Base-by-base conservation (phyloP, 2,797 vertebrate species). In the Poeciliopsis infans region DNA sequence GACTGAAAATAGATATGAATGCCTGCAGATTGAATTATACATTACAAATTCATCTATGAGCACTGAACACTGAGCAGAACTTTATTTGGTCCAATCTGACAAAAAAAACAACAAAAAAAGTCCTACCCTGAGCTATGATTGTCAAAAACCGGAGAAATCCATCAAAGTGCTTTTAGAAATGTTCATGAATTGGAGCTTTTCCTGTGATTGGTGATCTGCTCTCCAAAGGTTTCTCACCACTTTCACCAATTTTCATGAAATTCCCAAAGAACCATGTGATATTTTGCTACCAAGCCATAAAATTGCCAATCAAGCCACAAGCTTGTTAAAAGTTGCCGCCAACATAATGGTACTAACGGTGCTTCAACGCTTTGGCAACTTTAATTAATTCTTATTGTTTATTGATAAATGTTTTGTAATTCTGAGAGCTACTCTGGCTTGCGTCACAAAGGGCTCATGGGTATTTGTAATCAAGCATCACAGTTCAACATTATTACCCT, bases 401-500 rank as follows among this genome's bases (percentile, higher is more conserved):
- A 90, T 91, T 83, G 86, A 94, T 92, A 86, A 89, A 86, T 91
- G 87, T 87, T 87, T 84, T 51, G 70, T 66, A 71, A 79, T 80
- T 81, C 75, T 23, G 49, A 83, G 75, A 79, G 74, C 78, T 68
- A 53, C 49, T 76, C 51, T 75, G 51, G 36, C 45, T 57, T 66
- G 66, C 55, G 85, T 85, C 90, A 82, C 84, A 28, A 25, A 87
- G 87, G 84, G 75, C 80, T 85, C 82, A 85, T 88, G 84, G 79
- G 80, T 83, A 80, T 90, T 78, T 75, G 75, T 90, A 93, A 95
- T 95, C 90, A 92, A 91, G 90, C 90, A 83, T 88, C 85, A 45
- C 87, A 85, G 90, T 89, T 93, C 87, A 81, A 79, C 90, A 84
- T 84, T 89, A 91, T 95, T 94, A 92, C 92, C 92, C 91, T 75